These are phyloP conservation scores for Nyctereutes procyonoides DNA, from an alignment of 2,113 vertebrate species.

Conservation along the genomic window DNA sequence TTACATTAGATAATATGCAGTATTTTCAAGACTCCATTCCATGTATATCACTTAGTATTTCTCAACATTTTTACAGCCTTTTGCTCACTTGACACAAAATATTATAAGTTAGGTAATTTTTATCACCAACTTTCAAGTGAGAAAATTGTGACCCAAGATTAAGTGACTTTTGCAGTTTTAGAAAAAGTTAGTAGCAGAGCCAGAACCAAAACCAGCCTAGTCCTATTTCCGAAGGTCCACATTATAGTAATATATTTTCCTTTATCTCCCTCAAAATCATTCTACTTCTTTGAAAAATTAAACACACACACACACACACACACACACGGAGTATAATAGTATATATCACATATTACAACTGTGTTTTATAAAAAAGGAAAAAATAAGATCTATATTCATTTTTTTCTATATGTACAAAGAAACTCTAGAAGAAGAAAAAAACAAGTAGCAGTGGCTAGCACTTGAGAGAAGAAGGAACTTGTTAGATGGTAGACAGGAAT, in stretches of 20 bases:
- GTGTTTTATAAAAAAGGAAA: background rate
- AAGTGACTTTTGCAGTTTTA: background rate
- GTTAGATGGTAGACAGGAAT: background rate
- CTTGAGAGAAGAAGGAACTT: background rate
- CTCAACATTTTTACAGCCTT: background rate
- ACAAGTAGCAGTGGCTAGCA: background rate
- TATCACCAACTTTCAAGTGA: background rate
- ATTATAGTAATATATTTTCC: background rate
- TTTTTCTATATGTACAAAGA: background rate
- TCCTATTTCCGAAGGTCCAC: background rate
- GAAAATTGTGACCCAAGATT: background rate
- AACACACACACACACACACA: background rate
- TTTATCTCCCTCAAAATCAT: conserved; percentile 13
- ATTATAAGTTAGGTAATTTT: background rate
- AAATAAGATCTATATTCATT: background rate
- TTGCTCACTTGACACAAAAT: background rate
- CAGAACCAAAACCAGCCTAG: background rate
- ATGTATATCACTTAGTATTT: background rate
- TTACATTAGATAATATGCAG: background rate
- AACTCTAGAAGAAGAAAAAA: background rate
- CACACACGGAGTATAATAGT: background rate
- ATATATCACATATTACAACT: background rate
- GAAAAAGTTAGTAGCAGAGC: background rate
- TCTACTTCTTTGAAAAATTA: background rate
- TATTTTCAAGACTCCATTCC: background rate